Conservation (phyloP, 2,797 vertebrate genomes). For the Tragelaphus oryx region DNA sequence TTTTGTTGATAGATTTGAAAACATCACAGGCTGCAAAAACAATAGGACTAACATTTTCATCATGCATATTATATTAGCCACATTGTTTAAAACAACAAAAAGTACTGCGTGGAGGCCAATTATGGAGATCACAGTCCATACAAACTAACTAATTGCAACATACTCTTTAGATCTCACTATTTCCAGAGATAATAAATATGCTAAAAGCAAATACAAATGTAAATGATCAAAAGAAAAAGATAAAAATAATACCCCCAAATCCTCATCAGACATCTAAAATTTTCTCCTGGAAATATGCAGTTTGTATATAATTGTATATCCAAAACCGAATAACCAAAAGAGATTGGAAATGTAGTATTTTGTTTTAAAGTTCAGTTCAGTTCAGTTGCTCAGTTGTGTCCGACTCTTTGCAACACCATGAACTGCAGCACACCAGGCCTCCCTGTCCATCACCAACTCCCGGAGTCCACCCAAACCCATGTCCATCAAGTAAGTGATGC, state of each 20-base stretch:
- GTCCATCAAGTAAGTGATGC: no score
- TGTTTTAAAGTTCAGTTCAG: neutral
- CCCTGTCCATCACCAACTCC: no score
- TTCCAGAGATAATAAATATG: neutral
- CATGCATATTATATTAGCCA: neutral
- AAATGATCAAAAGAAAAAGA: neutral
- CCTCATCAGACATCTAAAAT: neutral
- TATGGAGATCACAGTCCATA: neutral
- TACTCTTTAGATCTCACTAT: neutral
- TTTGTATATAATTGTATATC: neutral
- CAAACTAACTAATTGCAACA: neutral
- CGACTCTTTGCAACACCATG: no score
- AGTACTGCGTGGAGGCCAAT: neutral
- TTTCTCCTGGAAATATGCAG: neutral
- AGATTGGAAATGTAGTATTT: neutral
- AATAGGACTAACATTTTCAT: neutral
- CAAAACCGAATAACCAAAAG: neutral
- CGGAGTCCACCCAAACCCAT: no score
- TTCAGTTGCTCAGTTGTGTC: no score
- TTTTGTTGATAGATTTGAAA: constrained; percentile 1
- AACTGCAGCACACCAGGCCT: no score
- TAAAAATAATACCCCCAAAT: neutral
- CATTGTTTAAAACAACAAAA: constrained; percentile 36
- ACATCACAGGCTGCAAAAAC: neutral
- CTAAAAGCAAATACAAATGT: neutral